Conservation (phyloP, 1,140 invertebrate genomes). For the Achatina immaculata region DNA sequence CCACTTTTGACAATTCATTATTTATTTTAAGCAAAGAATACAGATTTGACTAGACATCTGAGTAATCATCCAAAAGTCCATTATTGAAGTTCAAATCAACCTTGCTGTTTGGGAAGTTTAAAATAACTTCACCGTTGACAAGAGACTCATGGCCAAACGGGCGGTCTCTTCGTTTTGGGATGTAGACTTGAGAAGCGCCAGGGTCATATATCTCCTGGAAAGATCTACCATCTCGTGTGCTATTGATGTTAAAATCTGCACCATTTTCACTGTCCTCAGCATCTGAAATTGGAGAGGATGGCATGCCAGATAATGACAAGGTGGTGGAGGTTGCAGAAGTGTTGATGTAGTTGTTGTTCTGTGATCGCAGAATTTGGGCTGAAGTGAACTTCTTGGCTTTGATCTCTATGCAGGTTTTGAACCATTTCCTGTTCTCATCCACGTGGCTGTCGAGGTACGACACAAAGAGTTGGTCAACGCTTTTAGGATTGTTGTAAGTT, state of each 20-base stretch:
- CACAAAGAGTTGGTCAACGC: conserved; percentile 45
- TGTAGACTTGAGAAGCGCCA: conserved; percentile 28
- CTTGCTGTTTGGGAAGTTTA: conserved; percentile 11
- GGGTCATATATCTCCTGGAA: conserved; percentile 29
- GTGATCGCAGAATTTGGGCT: conserved; percentile 31
- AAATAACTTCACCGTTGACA: conserved; percentile 8
- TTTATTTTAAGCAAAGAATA: too few species aligned
- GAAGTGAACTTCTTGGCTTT: conserved; percentile 56
- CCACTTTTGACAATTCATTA: too few species aligned
- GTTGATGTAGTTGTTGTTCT: conserved; percentile 17
- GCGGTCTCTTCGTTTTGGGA: neutral
- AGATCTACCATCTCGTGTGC: neutral
- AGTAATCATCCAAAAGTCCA: neutral
- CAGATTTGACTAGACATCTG: neutral
- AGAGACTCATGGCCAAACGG: neutral
- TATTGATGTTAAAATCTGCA: neutral
- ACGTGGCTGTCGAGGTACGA: conserved; percentile 53
- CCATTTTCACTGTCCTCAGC: neutral
- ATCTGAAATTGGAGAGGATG: neutral
- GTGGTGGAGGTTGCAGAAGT: neutral
- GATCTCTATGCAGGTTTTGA: conserved; percentile 57
- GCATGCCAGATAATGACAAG: neutral
- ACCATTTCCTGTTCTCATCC: conserved; percentile 57
- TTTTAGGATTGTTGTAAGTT: conserved; percentile 52
- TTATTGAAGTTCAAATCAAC: neutral